Evolutionary conservation across 1,140 invertebrate species (phyloP).

Genomic region (Tetramorium simillimum): DNA sequence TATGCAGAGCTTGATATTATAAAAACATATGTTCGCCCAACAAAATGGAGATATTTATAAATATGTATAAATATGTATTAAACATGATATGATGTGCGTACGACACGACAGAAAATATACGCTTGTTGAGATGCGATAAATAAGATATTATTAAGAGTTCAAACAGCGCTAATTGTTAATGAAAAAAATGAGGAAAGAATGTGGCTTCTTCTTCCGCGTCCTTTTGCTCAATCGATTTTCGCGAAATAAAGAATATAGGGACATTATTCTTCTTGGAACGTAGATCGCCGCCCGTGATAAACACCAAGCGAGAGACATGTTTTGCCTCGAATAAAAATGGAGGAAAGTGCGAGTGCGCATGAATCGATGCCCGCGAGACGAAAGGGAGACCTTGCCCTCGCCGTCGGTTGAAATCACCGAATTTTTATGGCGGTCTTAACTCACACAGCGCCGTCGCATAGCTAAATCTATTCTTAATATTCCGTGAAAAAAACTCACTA

Average conservation of each 20-base stretch:
- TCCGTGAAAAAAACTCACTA: background rate
- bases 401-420: conserved; percentile 79
- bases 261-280: background rate
- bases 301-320: conserved; percentile 38
- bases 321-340: conserved; percentile 53
- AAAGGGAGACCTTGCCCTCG: conserved; percentile 41
- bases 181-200: background rate
- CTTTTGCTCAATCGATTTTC: background rate
- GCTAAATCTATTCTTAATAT: background rate
- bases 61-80: conserved; percentile 28
- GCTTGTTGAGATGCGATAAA: background rate
- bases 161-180: background rate
- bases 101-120: background rate
- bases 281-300: conserved; percentile 11
- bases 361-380: conserved; percentile 20
- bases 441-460: background rate
- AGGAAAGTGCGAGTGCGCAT: conserved; percentile 58
- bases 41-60: conserved; percentile 47
- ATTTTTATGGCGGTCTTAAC: conserved; percentile 70
- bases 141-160: background rate
- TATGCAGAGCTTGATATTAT: conserved; percentile 2
- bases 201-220: background rate
- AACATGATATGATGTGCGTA: background rate
- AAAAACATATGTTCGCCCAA: conserved; percentile 36
- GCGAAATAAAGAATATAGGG: background rate